Percentiles rank a stretch among this genome's conserved stretches.
Evolutionary conservation across 2,797 vertebrate species (phyloP).

Genomic region (Pitangus sulphuratus): DNA sequence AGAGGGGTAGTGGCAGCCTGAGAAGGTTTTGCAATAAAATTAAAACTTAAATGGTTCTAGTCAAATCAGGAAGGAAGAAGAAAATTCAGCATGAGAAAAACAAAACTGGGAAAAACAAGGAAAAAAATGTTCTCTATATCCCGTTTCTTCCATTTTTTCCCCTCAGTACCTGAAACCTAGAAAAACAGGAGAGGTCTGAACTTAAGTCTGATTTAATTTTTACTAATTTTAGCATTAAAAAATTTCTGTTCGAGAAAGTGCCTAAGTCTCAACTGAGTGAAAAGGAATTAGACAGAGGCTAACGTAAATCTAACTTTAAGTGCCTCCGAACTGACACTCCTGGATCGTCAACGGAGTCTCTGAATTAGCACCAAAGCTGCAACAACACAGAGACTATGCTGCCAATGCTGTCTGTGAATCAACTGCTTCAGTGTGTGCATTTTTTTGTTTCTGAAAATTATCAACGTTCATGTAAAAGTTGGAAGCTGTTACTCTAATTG

Average conservation of each 20-base stretch:
- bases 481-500: neutral
- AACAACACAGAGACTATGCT: neutral
- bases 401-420: neutral
- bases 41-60: neutral
- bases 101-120: neutral
- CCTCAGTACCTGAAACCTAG: neutral
- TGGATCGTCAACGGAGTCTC: neutral
- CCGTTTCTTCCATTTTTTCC: neutral
- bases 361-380: neutral
- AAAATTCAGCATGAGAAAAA: neutral
- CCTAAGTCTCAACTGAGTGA: neutral
- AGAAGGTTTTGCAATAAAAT: neutral
- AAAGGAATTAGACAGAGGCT: neutral
- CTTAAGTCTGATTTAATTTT: neutral
- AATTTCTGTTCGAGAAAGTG: neutral
- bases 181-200: neutral
- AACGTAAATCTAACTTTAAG: neutral
- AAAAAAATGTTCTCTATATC: neutral
- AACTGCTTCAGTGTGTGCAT: accelerated
- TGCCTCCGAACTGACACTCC: neutral
- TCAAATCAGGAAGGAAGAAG: neutral
- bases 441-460: neutral
- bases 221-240: neutral
- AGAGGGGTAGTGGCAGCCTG: neutral
- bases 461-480: neutral